Percentiles rank a stretch among this genome's conserved stretches.
These are phyloP conservation scores for Carpatolechia fugitivella DNA, from an alignment of 2,888 invertebrate species.

Conservation along the genomic window DNA sequence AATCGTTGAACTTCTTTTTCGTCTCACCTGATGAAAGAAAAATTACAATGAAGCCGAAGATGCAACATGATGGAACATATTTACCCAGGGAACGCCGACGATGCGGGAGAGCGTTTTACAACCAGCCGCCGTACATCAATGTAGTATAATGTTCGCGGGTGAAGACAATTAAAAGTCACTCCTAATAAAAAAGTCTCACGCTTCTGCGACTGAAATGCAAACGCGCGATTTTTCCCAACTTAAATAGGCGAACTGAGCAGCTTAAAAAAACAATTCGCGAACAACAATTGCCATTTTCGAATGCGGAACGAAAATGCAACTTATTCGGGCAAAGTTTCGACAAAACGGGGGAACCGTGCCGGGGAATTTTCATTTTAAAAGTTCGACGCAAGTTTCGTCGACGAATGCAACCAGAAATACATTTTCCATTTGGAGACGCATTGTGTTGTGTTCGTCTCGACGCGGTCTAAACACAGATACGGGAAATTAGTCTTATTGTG, in stretches of 20 bases:
- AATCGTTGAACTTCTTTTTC: no score
- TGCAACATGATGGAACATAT: no score
- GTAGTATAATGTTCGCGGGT: no score
- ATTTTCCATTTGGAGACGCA: conserved; percentile 31
- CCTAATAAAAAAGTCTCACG: neutral
- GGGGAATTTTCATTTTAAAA: conserved; percentile 13
- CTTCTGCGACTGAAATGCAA: neutral
- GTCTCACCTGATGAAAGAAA: no score
- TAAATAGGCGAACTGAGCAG: conserved; percentile 1
- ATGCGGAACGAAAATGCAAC: conserved; percentile 6
- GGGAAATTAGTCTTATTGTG: conserved; percentile 1
- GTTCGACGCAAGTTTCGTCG: neutral
- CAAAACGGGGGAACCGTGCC: conserved; percentile 11
- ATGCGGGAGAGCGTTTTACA: no score
- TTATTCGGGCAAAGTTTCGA: conserved; percentile 10
- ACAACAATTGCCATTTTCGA: conserved; percentile 5
- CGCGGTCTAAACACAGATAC: conserved; percentile 16
- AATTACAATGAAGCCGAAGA: no score
- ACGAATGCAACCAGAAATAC: conserved; percentile 25
- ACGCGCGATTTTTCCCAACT: conserved; percentile 2
- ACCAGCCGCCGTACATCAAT: no score
- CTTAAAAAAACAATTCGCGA: neutral
- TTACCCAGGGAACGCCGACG: no score
- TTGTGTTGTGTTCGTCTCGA: conserved; percentile 23
- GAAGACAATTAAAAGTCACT: no score